phyloP scores from a whole-genome alignment of 2,113 vertebrate species.

The Brachionichthys hirsutus region DNA sequence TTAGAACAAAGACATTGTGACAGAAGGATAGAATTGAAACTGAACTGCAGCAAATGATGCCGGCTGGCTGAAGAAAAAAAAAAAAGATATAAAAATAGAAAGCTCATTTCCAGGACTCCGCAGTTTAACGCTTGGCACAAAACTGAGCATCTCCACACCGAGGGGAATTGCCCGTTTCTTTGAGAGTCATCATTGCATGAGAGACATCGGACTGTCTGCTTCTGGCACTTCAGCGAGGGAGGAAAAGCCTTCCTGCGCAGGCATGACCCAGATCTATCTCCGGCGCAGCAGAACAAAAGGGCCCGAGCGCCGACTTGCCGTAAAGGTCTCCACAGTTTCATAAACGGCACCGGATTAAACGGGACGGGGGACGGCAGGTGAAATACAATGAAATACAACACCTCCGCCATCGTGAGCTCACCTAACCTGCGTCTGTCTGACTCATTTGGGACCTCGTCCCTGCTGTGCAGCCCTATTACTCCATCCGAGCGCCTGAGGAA shows the following conservation, averaged over 20 bases:
- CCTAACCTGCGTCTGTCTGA: conserved; percentile 25
- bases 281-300: conserved; percentile 71
- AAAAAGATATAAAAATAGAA: background rate
- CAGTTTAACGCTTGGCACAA: conserved; percentile 5
- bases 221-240: conserved; percentile 15
- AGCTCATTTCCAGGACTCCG: conserved; percentile 3
- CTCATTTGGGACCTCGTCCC: conserved; percentile 13
- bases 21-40: background rate
- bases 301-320: conserved; percentile 46
- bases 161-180: background rate
- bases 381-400: conserved; percentile 71
- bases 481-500: background rate
- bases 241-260: conserved; percentile 35
- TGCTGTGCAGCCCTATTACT: background rate
- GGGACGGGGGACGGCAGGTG: conserved; percentile 6
- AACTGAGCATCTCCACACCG: background rate
- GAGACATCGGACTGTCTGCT: conserved; percentile 4
- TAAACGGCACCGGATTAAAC: conserved; percentile 57
- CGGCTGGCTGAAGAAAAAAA: background rate
- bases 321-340: conserved; percentile 64
- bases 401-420: conserved; percentile 60
- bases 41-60: background rate
- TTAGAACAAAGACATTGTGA: background rate
- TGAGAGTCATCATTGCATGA: conserved; percentile 7
- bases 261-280: conserved; percentile 72